Evolutionary conservation across 2,797 vertebrate genomes (phyloP).

Genomic region (Sciurus vulgaris): DNA sequence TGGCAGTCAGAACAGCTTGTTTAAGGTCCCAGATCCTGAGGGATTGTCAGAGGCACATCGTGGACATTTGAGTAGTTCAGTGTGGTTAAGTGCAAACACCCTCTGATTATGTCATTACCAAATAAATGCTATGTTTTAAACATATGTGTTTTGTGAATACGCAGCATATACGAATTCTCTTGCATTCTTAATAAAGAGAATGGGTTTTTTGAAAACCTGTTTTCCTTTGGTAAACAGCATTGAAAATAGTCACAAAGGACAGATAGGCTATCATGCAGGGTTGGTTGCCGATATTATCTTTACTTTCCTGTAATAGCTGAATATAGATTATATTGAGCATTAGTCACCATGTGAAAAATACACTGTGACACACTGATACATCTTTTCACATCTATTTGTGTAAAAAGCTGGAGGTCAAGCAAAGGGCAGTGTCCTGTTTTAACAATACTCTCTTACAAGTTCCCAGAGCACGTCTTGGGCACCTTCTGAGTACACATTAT

Average conservation of each 20-base stretch:
- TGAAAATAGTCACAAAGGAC: constrained; percentile 78
- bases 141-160: background rate
- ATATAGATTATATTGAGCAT: constrained; percentile 66
- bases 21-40: background rate
- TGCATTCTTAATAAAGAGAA: constrained; percentile 55
- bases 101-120: background rate
- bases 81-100: background rate
- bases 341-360: constrained; percentile 82
- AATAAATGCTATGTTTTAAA: background rate
- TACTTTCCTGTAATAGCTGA: constrained; percentile 68
- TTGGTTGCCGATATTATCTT: constrained; percentile 77
- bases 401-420: constrained; percentile 68
- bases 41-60: background rate
- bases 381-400: constrained; percentile 74
- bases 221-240: constrained; percentile 76
- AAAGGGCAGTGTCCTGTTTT: constrained; percentile 60
- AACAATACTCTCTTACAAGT: constrained; percentile 45
- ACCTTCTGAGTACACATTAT: background rate
- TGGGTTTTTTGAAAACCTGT: constrained; percentile 69
- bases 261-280: constrained; percentile 68
- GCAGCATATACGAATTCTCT: constrained; percentile 1
- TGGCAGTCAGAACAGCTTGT: background rate
- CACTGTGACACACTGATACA: constrained; percentile 70
- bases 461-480: background rate
- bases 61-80: background rate